Percentiles rank a stretch among this genome's conserved stretches.
Conservation (phyloP, 2,888 invertebrate species). For the Macroteleia sp. region DNA sequence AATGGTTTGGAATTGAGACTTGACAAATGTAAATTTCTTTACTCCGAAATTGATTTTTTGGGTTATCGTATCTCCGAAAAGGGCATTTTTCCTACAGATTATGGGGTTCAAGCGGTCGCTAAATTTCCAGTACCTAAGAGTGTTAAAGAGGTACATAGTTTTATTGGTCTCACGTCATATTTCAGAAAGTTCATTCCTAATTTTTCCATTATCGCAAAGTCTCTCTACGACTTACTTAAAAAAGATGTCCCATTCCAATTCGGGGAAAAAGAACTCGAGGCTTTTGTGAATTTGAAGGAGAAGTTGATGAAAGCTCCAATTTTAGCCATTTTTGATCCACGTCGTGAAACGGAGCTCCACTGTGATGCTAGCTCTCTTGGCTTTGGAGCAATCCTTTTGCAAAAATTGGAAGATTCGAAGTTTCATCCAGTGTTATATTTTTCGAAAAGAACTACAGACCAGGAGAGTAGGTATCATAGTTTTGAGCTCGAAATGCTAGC, state of each 20-base stretch:
- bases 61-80: no score
- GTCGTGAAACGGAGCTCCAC: slow-evolving; percentile 9
- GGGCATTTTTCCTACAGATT: no score
- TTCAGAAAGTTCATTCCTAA: not conserved
- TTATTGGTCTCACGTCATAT: not conserved
- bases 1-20: no score
- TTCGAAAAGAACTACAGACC: slow-evolving; percentile 1
- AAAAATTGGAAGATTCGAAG: not conserved
- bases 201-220: not conserved
- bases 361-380: slow-evolving; percentile 10
- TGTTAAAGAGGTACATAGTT: slow-evolving; percentile 1
- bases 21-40: no score
- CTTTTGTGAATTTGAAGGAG: not conserved
- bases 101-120: no score
- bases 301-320: slow-evolving; percentile 1
- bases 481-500: slow-evolving; percentile 26
- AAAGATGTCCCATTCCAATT: not conserved
- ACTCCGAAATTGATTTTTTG: no score
- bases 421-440: slow-evolving; percentile 23
- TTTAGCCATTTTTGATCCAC: not conserved
- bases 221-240: slow-evolving; percentile 5
- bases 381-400: slow-evolving; percentile 1
- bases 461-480: slow-evolving; percentile 16
- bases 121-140: no score
- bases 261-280: not conserved